Conservation (phyloP, 1,140 invertebrate genomes). For the Drosophila pseudoobscura region DNA sequence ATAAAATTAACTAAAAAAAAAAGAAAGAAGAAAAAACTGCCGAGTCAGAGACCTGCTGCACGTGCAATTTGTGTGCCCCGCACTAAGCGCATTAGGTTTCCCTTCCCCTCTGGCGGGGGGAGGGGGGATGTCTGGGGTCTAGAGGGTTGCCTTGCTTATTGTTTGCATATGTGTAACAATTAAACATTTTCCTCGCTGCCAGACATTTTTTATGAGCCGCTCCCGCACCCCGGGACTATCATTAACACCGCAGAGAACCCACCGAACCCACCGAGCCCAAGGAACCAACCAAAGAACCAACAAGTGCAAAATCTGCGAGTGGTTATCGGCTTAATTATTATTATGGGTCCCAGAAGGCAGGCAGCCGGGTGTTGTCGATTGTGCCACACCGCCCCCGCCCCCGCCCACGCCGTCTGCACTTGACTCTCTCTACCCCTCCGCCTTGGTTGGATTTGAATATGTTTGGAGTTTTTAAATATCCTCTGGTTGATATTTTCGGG, state of each 20-base stretch:
- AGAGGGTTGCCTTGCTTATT: constrained; percentile 53
- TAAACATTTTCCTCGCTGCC: constrained; percentile 65
- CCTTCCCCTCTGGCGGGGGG: background rate
- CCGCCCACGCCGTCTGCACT: constrained; percentile 42
- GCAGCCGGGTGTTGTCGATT: constrained; percentile 43
- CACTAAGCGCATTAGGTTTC: constrained; percentile 76
- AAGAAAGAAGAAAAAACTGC: constrained; percentile 4
- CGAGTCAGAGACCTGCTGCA: constrained; percentile 68
- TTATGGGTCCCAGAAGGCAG: constrained; percentile 71
- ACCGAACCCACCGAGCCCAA: too few species aligned
- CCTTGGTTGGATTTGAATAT: constrained; percentile 73
- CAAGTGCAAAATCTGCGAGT: constrained; percentile 79
- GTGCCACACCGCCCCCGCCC: too few species aligned
- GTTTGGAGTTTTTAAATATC: constrained; percentile 70
- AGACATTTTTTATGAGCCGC: constrained; percentile 71
- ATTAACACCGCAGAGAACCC: constrained; percentile 59
- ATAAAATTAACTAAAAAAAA: constrained; percentile 62
- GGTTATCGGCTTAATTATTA: constrained; percentile 80
- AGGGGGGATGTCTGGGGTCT: constrained; percentile 32
- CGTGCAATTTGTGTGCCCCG: constrained; percentile 72
- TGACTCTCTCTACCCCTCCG: constrained; percentile 31
- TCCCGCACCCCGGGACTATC: constrained; percentile 30
- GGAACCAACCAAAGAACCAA: constrained; percentile 13
- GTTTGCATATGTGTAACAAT: constrained; percentile 82
- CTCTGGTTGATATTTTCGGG: constrained; percentile 41